These are phyloP conservation scores for Apomyelois bistriatella DNA, from an alignment of 2,888 invertebrate species.

Conservation along the genomic window DNA sequence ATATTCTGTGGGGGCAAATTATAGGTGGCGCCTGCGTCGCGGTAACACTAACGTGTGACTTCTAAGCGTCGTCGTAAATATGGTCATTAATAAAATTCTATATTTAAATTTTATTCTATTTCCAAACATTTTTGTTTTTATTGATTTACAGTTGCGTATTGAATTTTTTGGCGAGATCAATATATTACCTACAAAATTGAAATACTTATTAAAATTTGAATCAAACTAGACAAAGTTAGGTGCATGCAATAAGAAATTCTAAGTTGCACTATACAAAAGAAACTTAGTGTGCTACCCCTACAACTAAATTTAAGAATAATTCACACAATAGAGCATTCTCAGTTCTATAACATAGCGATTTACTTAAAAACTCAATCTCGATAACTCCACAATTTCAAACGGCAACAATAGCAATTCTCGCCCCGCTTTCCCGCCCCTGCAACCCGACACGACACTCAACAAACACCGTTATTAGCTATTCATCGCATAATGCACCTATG, in stretches of 20 bases:
- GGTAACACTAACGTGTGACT: not conserved
- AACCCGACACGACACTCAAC: not conserved
- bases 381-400: not conserved
- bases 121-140: too few relatives aligned
- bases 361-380: not conserved
- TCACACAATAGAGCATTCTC: too few relatives aligned
- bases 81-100: not conserved
- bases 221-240: too few relatives aligned
- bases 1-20: not conserved
- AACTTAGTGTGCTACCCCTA: too few relatives aligned
- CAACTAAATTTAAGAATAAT: too few relatives aligned
- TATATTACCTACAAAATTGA: too few relatives aligned
- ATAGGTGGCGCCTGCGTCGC: not conserved
- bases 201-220: too few relatives aligned
- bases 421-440: not conserved
- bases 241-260: too few relatives aligned
- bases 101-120: not conserved
- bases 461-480: conserved; percentile 9
- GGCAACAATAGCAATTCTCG: conserved; percentile 1
- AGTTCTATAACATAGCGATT: not conserved
- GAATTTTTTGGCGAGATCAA: too few relatives aligned
- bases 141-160: too few relatives aligned
- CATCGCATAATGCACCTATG: conserved; percentile 7
- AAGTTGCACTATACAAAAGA: too few relatives aligned
- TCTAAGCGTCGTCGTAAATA: not conserved